Percentiles rank a stretch among this genome's conserved stretches.
These are phyloP conservation scores for Oscheius sp. DNA, from an alignment of 2,888 invertebrate species.

Conservation along the genomic window DNA sequence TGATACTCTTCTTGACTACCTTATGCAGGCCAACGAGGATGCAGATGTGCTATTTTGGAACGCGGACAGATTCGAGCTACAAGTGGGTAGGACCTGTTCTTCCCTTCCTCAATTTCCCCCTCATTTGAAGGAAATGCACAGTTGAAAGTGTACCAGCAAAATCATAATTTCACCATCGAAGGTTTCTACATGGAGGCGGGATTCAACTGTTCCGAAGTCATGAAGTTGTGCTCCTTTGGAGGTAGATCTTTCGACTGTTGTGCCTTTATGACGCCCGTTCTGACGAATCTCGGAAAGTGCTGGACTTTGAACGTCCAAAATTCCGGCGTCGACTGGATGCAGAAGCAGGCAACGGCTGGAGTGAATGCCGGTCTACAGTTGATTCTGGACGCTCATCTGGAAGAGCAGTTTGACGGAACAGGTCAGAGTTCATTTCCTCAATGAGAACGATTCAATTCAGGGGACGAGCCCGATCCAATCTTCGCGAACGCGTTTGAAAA, in stretches of 20 bases:
- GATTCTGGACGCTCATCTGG: slow-evolving; percentile 65
- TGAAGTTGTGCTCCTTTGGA: slow-evolving; percentile 66
- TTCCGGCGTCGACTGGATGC: slow-evolving; percentile 54
- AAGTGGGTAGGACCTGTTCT: slow-evolving; percentile 18
- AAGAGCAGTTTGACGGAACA: slow-evolving; percentile 63
- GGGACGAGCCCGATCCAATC: slow-evolving; percentile 47
- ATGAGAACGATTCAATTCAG: not conserved
- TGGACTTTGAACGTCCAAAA: slow-evolving; percentile 59
- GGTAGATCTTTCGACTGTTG: slow-evolving; percentile 64
- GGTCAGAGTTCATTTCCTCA: slow-evolving; percentile 18
- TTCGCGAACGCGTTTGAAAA: slow-evolving; percentile 67
- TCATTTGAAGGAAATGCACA: slow-evolving; percentile 45
- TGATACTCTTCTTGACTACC: slow-evolving; percentile 59
- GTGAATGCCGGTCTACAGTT: slow-evolving; percentile 65
- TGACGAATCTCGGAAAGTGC: slow-evolving; percentile 70
- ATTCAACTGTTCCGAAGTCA: slow-evolving; percentile 60
- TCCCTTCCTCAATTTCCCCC: not conserved
- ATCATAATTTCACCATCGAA: slow-evolving; percentile 60
- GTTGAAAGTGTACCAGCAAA: slow-evolving; percentile 41
- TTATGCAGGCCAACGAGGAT: slow-evolving; percentile 60
- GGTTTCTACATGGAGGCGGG: slow-evolving; percentile 61
- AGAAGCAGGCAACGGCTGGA: slow-evolving; percentile 63
- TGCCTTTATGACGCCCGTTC: slow-evolving; percentile 61
- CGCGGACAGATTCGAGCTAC: slow-evolving; percentile 40
- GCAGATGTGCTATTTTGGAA: slow-evolving; percentile 50